Evolutionary conservation across 2,888 invertebrate genomes (phyloP).

Genomic region (Plagodis dolabraria): DNA sequence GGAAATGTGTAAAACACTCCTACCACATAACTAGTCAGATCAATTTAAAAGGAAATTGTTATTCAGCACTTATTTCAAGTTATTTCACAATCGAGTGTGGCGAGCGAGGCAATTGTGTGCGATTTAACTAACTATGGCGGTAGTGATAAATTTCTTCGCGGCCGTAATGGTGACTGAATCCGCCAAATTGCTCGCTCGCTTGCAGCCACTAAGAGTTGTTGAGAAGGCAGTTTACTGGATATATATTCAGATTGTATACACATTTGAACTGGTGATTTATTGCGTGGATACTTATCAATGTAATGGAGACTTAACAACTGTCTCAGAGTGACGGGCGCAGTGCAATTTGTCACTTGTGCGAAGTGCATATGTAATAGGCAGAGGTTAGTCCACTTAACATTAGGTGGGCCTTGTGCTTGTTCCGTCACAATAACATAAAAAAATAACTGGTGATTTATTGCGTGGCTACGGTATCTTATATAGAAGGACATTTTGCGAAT

Average conservation of each 20-base stretch:
- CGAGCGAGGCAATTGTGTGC: constrained; percentile 48
- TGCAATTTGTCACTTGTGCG: no score
- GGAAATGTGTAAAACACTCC: constrained; percentile 21
- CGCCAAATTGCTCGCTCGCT: constrained; percentile 40
- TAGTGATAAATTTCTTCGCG: constrained; percentile 55
- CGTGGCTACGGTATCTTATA: no score
- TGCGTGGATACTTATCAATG: not conserved
- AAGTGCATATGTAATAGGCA: no score
- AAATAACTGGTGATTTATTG: no score
- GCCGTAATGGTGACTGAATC: constrained; percentile 46
- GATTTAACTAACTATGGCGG: constrained; percentile 60
- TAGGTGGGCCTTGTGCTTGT: no score
- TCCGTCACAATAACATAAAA: no score
- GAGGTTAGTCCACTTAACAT: no score
- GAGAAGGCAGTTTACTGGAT: constrained; percentile 11
- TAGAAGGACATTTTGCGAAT: no score
- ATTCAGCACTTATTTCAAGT: constrained; percentile 46
- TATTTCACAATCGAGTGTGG: constrained; percentile 51
- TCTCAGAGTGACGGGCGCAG: no score
- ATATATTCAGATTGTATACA: constrained; percentile 7
- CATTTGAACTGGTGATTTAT: not conserved
- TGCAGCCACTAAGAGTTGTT: constrained; percentile 37
- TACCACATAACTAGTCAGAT: constrained; percentile 13
- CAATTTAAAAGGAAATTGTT: constrained; percentile 44
- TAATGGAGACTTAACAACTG: no score